Evolutionary conservation across 2,888 invertebrate species (phyloP).

Genomic region (Chaetogeoica ovagalla): DNA sequence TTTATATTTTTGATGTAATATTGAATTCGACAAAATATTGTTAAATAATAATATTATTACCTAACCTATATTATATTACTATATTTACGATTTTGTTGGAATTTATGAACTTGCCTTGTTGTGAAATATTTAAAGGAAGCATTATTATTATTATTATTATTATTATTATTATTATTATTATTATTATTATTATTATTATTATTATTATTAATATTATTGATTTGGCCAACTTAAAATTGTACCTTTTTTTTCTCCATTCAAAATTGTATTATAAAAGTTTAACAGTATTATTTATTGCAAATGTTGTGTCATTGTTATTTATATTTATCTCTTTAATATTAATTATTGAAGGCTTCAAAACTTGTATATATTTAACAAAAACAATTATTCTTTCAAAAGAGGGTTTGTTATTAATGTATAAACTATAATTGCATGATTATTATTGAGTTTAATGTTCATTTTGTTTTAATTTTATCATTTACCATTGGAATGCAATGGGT

Average conservation of each 20-base stretch:
- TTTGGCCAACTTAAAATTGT: neutral
- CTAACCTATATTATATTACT: no score
- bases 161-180: no score
- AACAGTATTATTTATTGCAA: neutral
- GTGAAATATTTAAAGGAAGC: no score
- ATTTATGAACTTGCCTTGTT: neutral
- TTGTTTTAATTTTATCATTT: slow-evolving; percentile 52
- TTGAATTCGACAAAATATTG: neutral
- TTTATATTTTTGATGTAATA: neutral
- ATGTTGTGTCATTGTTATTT: no score
- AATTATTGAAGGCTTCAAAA: neutral
- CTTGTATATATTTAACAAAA: neutral
- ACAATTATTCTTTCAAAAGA: neutral
- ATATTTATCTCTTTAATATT: neutral
- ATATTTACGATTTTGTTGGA: neutral
- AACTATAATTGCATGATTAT: slow-evolving; percentile 45
- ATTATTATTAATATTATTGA: neutral
- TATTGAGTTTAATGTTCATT: slow-evolving; percentile 45
- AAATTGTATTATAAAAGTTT: neutral
- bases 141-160: no score
- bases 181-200: no score
- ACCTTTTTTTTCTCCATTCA: neutral
- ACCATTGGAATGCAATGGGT: slow-evolving; percentile 51
- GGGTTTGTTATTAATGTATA: neutral
- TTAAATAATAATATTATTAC: neutral